Evolutionary conservation across 2,888 invertebrate species (phyloP).

Genomic region (Rhagonycha lutea): DNA sequence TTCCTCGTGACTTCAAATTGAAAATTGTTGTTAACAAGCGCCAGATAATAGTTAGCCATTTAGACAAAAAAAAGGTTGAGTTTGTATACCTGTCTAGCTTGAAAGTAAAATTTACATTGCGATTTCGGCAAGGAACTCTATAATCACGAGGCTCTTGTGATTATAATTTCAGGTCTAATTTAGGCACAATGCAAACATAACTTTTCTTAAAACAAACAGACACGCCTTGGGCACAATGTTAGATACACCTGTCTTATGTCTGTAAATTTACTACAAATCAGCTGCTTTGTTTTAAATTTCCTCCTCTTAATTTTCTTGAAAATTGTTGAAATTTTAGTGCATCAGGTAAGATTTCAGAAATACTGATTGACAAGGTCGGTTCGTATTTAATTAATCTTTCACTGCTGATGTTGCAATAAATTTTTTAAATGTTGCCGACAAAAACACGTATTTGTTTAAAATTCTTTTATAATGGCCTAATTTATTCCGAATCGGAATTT

Average conservation of each 20-base stretch:
- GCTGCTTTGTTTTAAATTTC: constrained; percentile 42
- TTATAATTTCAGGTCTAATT: constrained; percentile 45
- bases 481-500: neutral
- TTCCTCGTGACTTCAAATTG: neutral
- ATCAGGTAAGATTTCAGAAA: neutral
- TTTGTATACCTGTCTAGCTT: constrained; percentile 1
- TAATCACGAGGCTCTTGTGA: constrained; percentile 44
- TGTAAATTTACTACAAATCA: constrained; percentile 47
- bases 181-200: constrained; percentile 49
- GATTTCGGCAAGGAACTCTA: constrained; percentile 36
- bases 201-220: constrained; percentile 48
- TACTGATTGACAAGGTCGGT: neutral
- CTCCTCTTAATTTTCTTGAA: constrained; percentile 11
- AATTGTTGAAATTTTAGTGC: neutral
- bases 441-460: neutral
- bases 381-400: neutral
- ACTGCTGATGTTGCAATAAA: neutral
- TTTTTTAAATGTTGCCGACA: neutral
- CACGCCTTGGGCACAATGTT: constrained; percentile 40
- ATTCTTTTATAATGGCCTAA: neutral
- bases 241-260: constrained; percentile 45
- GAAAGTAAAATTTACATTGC: constrained; percentile 16
- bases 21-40: neutral
- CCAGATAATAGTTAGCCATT: neutral
- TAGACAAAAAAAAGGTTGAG: neutral